Evolutionary conservation across 2,888 invertebrate genomes (phyloP), one percentile per base, ranked within the genome.

Genomic region (Geophilus truncorum): DNA sequence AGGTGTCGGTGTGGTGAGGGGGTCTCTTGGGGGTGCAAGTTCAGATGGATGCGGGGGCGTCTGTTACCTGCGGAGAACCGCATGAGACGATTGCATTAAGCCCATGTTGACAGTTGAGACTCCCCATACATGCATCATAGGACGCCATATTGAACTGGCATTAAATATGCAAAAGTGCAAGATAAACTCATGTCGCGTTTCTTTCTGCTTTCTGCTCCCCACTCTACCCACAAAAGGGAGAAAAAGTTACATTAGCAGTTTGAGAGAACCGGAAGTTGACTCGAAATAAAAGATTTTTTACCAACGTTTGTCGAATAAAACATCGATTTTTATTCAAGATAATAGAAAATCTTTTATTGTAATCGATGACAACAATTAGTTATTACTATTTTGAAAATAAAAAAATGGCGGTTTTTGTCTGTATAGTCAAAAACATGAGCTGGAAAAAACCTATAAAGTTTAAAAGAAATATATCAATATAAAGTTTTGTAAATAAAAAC

Each of bases 21-120:
- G 62, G 62, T 62, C 62, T 62, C 62, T 62, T 62, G 62, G 62
- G 62, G 62, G 23, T 23, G 25, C 10, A 25, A 25, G 23, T 62
- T 62, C 25, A 62, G 62, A 62, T 62, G 62, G 62, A 62, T 62
- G 62, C 62, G 62, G 62, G 62, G 62, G 62, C 62, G 62, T 4
- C 62, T 62, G 62, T 62, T 62, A 62, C 62, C 62, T 62, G 62
- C 62, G 62, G 62, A 62, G 62, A 23, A 62, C 62, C 62, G 62
- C 62, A 62, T 25, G 62, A 62, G 62, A 62, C 62, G 62, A 62
- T 62, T 62, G 62, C 62, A 62, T 62, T 62, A 62, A 62, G 23
- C 62, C 25, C 23, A 62, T 62, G 62, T 62, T 62, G 62, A 62
- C 62, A 62, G 62, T 62, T 62, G 62, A 25, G 62, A 62, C 62